phyloP scores from a whole-genome alignment of 2,797 vertebrate genomes.

The Acanthurus leucopareius region DNA sequence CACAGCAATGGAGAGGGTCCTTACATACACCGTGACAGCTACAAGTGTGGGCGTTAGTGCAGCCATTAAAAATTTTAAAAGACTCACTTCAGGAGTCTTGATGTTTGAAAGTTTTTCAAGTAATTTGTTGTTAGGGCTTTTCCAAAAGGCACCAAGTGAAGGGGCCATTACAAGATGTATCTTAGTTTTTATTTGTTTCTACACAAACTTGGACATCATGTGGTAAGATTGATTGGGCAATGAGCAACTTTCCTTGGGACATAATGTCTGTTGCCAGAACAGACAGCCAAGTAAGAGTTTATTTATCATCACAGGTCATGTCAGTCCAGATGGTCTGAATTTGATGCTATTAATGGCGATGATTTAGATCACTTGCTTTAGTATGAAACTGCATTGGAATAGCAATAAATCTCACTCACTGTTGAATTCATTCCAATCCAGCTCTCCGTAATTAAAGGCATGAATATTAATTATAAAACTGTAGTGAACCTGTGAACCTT shows the following conservation, averaged over 20 bases:
- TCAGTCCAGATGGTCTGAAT: constrained; percentile 37
- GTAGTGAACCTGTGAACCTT: constrained; percentile 4
- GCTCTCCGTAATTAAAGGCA: constrained; percentile 54
- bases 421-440: constrained; percentile 48
- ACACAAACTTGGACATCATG: not conserved
- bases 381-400: not conserved
- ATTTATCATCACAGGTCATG: constrained; percentile 29
- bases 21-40: not conserved
- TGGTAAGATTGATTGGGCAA: constrained; percentile 1
- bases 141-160: not conserved
- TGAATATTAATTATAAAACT: constrained; percentile 31
- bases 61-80: not conserved
- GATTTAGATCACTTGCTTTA: constrained; percentile 19
- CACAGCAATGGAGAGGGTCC: not conserved
- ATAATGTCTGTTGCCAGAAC: constrained; percentile 13
- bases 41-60: not conserved
- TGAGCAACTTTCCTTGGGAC: constrained; percentile 10
- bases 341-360: constrained; percentile 4
- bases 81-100: not conserved
- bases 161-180: not conserved
- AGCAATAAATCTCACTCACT: constrained; percentile 2
- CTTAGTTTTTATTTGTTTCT: constrained; percentile 1
- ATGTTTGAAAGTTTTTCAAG: not conserved
- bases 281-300: constrained; percentile 22
- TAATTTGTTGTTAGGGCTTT: not conserved